These are phyloP conservation scores for Mactromeris polynyma DNA, from an alignment of 2,888 invertebrate species.

Conservation along the genomic window DNA sequence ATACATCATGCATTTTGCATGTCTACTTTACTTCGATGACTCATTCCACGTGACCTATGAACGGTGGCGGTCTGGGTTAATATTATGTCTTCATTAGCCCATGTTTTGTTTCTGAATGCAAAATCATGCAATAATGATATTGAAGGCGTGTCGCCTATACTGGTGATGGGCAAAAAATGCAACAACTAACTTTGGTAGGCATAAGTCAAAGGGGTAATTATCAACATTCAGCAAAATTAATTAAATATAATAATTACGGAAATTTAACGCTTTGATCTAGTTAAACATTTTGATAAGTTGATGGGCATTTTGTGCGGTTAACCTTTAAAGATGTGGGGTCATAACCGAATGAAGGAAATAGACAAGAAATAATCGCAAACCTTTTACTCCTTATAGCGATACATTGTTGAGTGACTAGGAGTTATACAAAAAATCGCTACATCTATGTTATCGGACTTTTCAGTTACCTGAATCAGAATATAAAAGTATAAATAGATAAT, in stretches of 20 bases:
- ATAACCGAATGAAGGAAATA: neutral
- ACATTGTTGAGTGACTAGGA: too few relatives aligned
- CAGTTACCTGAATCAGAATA: too few relatives aligned
- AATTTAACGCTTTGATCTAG: neutral
- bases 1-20: slow-evolving; percentile 6
- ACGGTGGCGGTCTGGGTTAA: neutral
- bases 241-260: neutral
- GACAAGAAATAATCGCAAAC: too few relatives aligned
- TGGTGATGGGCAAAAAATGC: neutral
- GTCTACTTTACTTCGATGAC: neutral
- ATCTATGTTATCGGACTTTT: too few relatives aligned
- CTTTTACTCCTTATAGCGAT: too few relatives aligned
- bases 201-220: neutral
- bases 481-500: too few relatives aligned
- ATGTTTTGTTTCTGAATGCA: neutral
- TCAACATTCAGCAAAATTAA: neutral
- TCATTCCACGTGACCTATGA: neutral
- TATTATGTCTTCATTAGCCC: neutral
- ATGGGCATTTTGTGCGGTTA: neutral
- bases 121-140: neutral
- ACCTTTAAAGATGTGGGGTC: neutral
- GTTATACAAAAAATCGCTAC: too few relatives aligned
- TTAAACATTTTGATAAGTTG: neutral
- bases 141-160: neutral
- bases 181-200: neutral